Percentiles rank a stretch among this genome's conserved stretches.
These are phyloP conservation scores for Seriola quinqueradiata DNA, from an alignment of 2,113 vertebrate species.

Conservation along the genomic window DNA sequence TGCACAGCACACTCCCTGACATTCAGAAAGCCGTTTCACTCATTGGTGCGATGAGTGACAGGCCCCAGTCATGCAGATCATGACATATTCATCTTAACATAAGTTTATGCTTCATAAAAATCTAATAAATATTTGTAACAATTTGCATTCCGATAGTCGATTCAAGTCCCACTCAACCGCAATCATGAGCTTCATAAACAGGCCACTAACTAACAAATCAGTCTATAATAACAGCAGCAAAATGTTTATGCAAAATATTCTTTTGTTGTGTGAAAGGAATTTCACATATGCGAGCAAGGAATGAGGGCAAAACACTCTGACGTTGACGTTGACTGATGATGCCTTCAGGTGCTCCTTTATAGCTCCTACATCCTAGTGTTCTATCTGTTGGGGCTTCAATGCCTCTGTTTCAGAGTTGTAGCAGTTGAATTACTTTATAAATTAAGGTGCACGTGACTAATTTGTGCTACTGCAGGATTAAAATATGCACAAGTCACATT, in stretches of 20 bases:
- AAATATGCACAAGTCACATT: not conserved
- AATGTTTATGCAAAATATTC: conserved; percentile 41
- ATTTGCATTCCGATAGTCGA: not conserved
- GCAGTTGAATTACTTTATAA: not conserved
- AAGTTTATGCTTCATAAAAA: not conserved
- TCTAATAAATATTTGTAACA: not conserved
- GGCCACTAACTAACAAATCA: not conserved
- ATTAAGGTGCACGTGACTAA: not conserved
- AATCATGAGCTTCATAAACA: not conserved
- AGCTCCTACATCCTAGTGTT: conserved; percentile 6
- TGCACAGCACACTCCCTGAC: conserved; percentile 32
- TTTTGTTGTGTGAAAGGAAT: conserved; percentile 73
- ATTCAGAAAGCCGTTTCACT: not conserved
- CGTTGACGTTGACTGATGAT: conserved; percentile 44
- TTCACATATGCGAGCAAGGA: conserved; percentile 64
- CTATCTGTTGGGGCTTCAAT: not conserved
- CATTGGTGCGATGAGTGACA: not conserved
- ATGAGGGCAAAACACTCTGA: conserved; percentile 54
- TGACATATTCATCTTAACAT: not conserved
- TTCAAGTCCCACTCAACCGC: not conserved
- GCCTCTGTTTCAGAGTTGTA: not conserved
- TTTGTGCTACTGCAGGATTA: not conserved
- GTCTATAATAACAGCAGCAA: not conserved
- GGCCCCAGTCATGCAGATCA: too few relatives aligned
- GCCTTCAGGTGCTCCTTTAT: conserved; percentile 43